Percentiles rank a stretch among this genome's conserved stretches.
Conservation (phyloP, 37 sponge, comb jelly and placozoan genomes). For the Halichondria panicea region DNA sequence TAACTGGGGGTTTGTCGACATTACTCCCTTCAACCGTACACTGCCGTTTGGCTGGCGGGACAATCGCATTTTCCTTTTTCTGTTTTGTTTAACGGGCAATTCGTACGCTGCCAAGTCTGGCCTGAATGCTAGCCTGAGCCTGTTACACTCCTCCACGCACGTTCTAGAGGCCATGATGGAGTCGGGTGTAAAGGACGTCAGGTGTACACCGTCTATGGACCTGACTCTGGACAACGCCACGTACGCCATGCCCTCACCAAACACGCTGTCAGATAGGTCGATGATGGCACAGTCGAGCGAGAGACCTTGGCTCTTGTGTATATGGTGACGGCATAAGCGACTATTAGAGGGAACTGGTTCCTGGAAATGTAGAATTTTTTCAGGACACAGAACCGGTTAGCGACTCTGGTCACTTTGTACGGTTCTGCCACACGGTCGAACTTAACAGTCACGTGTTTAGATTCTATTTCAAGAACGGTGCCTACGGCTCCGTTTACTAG, state of each 20-base stretch:
- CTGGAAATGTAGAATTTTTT: conserved; percentile 39
- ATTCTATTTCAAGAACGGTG: conserved; percentile 14
- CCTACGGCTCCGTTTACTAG: conserved; percentile 73
- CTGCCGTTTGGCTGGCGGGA: too few species aligned
- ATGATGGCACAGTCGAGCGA: conserved; percentile 58
- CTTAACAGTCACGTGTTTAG: conserved; percentile 24
- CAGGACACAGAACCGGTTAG: conserved; percentile 44
- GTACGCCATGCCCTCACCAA: conserved; percentile 57
- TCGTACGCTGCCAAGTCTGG: too few species aligned
- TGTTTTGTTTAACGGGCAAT: too few species aligned
- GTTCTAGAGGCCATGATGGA: too few species aligned
- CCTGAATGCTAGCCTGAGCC: too few species aligned
- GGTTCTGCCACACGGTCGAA: conserved; percentile 51
- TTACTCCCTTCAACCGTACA: too few species aligned
- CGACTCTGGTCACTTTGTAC: conserved; percentile 26
- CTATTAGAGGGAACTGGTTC: conserved; percentile 52
- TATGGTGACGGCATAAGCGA: conserved; percentile 54
- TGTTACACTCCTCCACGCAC: too few species aligned
- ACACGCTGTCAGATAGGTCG: conserved; percentile 56
- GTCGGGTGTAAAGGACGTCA: too few species aligned
- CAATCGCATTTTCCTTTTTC: too few species aligned
- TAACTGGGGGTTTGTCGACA: too few species aligned
- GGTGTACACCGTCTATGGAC: conserved; percentile 25
- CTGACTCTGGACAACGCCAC: conserved; percentile 59
- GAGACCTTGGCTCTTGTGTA: too few species aligned